Base-by-base conservation (phyloP, 2,797 vertebrate species). In the Tapera naevia region DNA sequence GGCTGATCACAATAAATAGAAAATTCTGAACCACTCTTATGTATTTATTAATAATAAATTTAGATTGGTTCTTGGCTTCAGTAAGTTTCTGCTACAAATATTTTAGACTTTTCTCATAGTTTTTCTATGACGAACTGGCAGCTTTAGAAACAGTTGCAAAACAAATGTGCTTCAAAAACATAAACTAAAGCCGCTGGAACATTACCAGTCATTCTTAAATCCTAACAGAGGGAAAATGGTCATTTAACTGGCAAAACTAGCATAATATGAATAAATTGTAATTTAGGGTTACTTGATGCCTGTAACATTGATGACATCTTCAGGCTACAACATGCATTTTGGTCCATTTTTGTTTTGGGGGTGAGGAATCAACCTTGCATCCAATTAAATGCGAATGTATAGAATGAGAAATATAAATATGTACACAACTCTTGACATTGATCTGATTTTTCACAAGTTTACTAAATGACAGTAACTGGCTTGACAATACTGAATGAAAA, bases 401-500 rank as follows among this genome's bases (percentile, higher is more conserved):
- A 89, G 89, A 91, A 30, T 15, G 53, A 56, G 60, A 62, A 69
- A 35, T 45, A 95, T 91, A 92, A 95, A 94, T 94, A 97, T 88
- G 91, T 97, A 97, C 95, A 98, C 95, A 97, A 97, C 95, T 97
- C 97, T 86, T 97, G 97, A 96, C 94, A 97, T 96, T 33, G 96
- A 94, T 96, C 96, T 67, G 92, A 96, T 97, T 97, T 97, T 97
- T 97, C 97, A 97, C 96, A 97, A 96, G 84, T 97, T 98, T 98
- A 97, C 97, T 98, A 97, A 94, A 97, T 39, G 96, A 97, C 95
- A 98, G 93, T 95, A 97, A 95, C 78, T 96, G 96, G 84, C 91
- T 97, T 97, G 97, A 98, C 97, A 98, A 98, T 97, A 98, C 96
- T 97, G 97, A 96, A 97, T 92, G 94, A 94, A 96, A 97, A 98